Base-by-base conservation (phyloP, 2,888 invertebrate genomes). In the Ennomos quercinarius region DNA sequence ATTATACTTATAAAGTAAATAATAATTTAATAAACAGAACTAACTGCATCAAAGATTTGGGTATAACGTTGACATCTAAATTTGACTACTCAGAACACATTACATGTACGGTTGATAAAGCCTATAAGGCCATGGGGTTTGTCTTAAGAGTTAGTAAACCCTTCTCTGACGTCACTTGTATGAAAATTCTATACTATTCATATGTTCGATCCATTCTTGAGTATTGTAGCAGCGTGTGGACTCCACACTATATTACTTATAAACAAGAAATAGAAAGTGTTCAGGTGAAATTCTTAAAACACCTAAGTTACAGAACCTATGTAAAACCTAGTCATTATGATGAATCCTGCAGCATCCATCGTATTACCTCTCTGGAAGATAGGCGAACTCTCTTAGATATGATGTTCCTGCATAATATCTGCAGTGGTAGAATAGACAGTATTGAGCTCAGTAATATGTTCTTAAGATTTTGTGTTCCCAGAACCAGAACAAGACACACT, bases 271-370 rank as follows among this genome's bases (percentile, higher is more conserved):
- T 37, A 43, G 43, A 43, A 43, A 12, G 8, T 27, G 37, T 51
- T 10, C 35, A 51, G 10, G 37, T 11, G 10, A 42, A 42, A 37
- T 51, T 51, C 36, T 35, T 51, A 2, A 42, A 51, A 39, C 10
- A 6, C 2, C 13, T 46, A 9, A 36, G 37, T 46, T 46, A 17
- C 3, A 17, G 17, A 17, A 37, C 12, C 8, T 9, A 38, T 6
- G 12, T 8, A 12, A 37, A 13, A 10, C 2, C 9, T 46, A 5
- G 10, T 6, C 36, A 8, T 13, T 46, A 37, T 10, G 13, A 37
- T 9, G 13, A 46, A 37, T 46, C 46, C 4, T 46, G 13, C 10
- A 12, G 9, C 11, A 9, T 37, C 37, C 37, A 46, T n/a, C 11
- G 37, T 4, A 5, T 37, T 9, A 46, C 34, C 10, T 9, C 9